These are phyloP conservation scores for Cosmopolites sordidus DNA, from an alignment of 2,888 invertebrate genomes.

Conservation along the genomic window DNA sequence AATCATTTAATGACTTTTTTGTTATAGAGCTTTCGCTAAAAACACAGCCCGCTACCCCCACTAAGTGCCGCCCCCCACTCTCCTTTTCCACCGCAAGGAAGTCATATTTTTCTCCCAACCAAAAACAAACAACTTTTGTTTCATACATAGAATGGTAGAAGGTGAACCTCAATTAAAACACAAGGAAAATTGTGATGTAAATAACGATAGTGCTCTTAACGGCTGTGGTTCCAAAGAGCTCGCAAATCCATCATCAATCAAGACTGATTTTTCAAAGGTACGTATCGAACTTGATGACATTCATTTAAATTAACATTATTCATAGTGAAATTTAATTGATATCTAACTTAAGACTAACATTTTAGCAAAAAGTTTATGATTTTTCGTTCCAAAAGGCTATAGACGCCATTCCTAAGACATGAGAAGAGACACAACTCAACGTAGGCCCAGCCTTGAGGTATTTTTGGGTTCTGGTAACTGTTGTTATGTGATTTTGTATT, in stretches of 20 bases:
- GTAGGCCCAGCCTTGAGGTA: constrained; percentile 9
- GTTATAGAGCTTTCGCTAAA: constrained; percentile 23
- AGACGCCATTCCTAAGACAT: constrained; percentile 50
- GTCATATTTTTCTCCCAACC: constrained; percentile 14
- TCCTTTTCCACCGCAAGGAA: constrained; percentile 18
- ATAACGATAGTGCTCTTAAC: constrained; percentile 74
- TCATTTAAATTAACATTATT: background rate
- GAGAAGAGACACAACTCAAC: constrained; percentile 47
- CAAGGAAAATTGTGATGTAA: constrained; percentile 77
- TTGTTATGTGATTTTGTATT: too few relatives aligned
- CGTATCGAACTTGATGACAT: background rate
- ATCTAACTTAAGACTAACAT: constrained; percentile 2
- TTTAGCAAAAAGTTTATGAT: constrained; percentile 4
- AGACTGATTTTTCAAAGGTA: constrained; percentile 25
- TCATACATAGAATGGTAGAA: constrained; percentile 82
- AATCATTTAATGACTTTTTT: background rate
- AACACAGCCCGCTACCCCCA: constrained; percentile 43
- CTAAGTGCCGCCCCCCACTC: constrained; percentile 40
- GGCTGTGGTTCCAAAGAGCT: constrained; percentile 66
- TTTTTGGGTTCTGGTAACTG: background rate
- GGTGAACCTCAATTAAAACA: constrained; percentile 76
- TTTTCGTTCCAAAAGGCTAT: constrained; percentile 29
- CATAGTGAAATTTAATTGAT: background rate
- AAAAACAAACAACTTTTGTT: constrained; percentile 30
- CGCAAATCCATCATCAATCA: constrained; percentile 31